Conservation (phyloP, 2,797 vertebrate species). For the Rhincodon typus region DNA sequence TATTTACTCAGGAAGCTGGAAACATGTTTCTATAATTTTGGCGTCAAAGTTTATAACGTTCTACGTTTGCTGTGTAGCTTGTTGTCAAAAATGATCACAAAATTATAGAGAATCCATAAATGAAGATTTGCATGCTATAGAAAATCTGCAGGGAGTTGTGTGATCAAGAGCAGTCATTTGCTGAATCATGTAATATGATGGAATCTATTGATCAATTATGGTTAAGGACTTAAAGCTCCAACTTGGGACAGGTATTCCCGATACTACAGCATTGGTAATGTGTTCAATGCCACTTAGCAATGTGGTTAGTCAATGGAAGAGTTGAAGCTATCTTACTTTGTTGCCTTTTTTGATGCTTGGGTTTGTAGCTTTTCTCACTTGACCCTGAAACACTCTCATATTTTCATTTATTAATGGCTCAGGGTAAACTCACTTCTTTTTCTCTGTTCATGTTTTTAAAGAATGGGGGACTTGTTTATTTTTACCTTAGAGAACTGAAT, state of each 20-base stretch:
- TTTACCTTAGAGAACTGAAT: not conserved
- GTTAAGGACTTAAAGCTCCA: not conserved
- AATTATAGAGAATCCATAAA: not conserved
- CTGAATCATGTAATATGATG: not conserved
- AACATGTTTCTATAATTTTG: not conserved
- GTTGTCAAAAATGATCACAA: not conserved
- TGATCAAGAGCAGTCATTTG: no score
- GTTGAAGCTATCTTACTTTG: not conserved
- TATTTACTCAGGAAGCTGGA: not conserved
- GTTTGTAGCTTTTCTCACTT: not conserved
- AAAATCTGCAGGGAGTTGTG: not conserved
- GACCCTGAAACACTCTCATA: not conserved
- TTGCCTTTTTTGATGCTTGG: not conserved
- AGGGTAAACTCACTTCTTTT: not conserved
- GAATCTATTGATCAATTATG: not conserved
- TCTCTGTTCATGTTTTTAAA: not conserved
- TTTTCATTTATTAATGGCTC: not conserved
- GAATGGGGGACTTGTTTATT: not conserved
- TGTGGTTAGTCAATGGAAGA: not conserved
- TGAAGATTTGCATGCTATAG: not conserved
- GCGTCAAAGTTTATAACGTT: not conserved
- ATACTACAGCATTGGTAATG: not conserved
- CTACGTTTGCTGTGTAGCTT: no score
- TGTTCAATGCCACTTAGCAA: slow-evolving; percentile 1
- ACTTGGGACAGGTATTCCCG: not conserved